A percentile compares a stretch with the other conserved stretches of the same genome.
Conservation (phyloP, 2,797 vertebrate genomes). For the Amazona ochrocephala region DNA sequence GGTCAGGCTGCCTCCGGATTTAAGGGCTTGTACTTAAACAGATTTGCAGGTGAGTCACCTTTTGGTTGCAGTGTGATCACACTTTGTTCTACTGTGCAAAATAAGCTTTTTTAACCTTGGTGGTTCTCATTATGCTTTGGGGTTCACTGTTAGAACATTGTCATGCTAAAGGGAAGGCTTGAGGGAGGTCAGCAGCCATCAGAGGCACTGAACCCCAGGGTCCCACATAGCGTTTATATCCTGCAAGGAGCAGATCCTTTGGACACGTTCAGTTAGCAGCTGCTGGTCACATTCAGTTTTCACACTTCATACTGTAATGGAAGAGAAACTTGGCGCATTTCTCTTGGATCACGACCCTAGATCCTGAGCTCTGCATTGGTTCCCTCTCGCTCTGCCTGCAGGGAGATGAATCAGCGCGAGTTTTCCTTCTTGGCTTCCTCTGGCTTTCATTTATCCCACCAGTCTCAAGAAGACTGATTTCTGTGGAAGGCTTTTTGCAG, state of each 20-base stretch:
- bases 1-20: background rate
- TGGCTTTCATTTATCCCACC: background rate
- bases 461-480: background rate
- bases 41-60: constrained; percentile 7
- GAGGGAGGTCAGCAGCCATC: background rate
- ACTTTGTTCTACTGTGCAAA: background rate
- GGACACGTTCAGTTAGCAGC: background rate
- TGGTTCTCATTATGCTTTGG: background rate
- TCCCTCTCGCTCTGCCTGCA: background rate
- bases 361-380: background rate
- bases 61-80: fast-evolving
- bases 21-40: background rate
- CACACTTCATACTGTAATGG: background rate
- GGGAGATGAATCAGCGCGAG: background rate
- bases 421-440: background rate
- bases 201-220: background rate
- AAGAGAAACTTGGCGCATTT: background rate
- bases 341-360: background rate
- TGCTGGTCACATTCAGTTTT: background rate
- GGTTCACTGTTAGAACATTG: background rate
- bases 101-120: background rate
- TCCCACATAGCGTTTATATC: fast-evolving
- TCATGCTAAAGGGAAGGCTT: background rate
- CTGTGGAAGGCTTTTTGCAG: background rate
- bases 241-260: background rate